These are phyloP conservation scores for Vulpes ferrilata DNA, from an alignment of 2,113 vertebrate genomes.

Conservation along the genomic window DNA sequence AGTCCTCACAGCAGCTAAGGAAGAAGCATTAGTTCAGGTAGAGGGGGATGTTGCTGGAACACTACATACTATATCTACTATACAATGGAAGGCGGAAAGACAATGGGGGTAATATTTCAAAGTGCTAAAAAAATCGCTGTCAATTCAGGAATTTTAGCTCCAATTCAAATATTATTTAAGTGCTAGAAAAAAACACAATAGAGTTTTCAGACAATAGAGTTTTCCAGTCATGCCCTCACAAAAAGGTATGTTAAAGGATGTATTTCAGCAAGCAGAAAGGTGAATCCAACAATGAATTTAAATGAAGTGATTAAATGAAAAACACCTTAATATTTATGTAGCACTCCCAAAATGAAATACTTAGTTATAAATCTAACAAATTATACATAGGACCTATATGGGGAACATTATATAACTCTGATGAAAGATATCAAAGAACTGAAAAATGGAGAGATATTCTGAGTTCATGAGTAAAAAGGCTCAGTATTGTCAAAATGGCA, in stretches of 20 bases:
- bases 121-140: not conserved
- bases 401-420: not conserved
- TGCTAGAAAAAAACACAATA: not conserved
- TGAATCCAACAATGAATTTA: not conserved
- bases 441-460: not conserved
- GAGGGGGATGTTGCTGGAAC: not conserved
- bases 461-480: not conserved
- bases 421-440: not conserved
- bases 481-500: not conserved
- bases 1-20: not conserved
- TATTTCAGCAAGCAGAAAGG: slow-evolving; percentile 20
- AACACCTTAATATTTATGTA: not conserved
- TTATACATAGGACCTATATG: not conserved
- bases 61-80: not conserved
- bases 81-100: not conserved
- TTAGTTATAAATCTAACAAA: not conserved
- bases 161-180: not conserved
- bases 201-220: not conserved
- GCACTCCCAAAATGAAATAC: not conserved
- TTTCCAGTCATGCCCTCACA: not conserved
- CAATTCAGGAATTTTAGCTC: not conserved
- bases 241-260: not conserved
- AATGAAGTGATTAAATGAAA: not conserved
- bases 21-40: not conserved
- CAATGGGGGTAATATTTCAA: not conserved